Conservation (phyloP, 2,888 invertebrate genomes). For the Rapana venosa region DNA sequence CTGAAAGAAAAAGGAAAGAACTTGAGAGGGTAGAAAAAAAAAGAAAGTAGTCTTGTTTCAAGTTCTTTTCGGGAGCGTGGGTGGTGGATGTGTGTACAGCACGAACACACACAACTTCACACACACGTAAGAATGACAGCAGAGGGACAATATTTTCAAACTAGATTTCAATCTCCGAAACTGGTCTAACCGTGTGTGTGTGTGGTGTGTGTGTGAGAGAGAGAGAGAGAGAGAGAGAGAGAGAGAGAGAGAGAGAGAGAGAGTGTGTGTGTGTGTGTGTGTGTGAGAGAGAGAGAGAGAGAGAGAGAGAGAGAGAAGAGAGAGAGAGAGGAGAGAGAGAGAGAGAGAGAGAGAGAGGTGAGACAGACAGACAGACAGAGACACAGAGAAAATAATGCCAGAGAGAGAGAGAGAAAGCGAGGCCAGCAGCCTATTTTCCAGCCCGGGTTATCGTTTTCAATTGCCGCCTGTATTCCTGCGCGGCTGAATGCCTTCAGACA, state of each 20-base stretch:
- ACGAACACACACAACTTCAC: no score
- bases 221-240: slow-evolving; percentile 20
- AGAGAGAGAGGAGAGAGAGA: not conserved
- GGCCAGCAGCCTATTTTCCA: slow-evolving; percentile 19
- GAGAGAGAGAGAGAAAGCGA: not conserved
- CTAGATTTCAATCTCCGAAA: no score
- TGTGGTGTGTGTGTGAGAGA: not conserved
- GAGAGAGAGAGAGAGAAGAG: not conserved
- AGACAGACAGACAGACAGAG: not conserved
- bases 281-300: slow-evolving; percentile 20
- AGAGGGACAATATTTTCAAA: no score
- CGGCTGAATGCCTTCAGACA: slow-evolving; percentile 40
- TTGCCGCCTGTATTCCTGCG: slow-evolving; percentile 37
- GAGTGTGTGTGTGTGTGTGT: no score
- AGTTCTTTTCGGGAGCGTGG: no score
- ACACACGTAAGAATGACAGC: no score
- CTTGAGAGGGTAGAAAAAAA: not conserved
- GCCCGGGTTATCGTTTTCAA: slow-evolving; percentile 42
- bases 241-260: not conserved
- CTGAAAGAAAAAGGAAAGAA: not conserved
- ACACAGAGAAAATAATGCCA: slow-evolving; percentile 14
- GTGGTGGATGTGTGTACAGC: no score
- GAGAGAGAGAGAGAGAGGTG: not conserved
- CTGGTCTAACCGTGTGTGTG: not conserved
- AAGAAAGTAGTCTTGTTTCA: no score